A percentile compares a stretch with the other conserved stretches of the same genome.
These are phyloP conservation scores for Schrankia costaestrigalis DNA, from an alignment of 2,888 invertebrate species.

Conservation along the genomic window DNA sequence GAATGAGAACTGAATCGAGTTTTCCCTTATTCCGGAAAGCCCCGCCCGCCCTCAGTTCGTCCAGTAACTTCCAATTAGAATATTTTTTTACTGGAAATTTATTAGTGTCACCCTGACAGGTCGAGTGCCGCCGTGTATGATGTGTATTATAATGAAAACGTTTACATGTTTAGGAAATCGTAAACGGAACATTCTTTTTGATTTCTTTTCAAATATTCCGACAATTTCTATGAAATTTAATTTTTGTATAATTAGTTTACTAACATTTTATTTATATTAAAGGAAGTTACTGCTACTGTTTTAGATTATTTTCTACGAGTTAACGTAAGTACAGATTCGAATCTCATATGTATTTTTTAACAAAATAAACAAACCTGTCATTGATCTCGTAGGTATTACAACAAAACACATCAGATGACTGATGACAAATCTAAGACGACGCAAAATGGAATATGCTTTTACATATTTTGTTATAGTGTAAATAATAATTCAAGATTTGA, in stretches of 20 bases:
- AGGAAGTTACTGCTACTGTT: slow-evolving; percentile 15
- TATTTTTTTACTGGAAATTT: slow-evolving; percentile 48
- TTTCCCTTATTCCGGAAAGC: slow-evolving; percentile 60
- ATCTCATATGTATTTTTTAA: too few relatives aligned
- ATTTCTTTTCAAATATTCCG: slow-evolving; percentile 5
- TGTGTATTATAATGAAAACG: slow-evolving; percentile 23
- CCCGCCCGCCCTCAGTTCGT: slow-evolving; percentile 55
- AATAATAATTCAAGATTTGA: too few relatives aligned
- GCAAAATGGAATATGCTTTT: too few relatives aligned
- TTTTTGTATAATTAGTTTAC: slow-evolving; percentile 14
- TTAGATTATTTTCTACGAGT: too few relatives aligned
- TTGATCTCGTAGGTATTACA: too few relatives aligned
- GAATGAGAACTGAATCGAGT: slow-evolving; percentile 43
- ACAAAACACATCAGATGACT: too few relatives aligned
- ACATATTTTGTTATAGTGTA: too few relatives aligned
- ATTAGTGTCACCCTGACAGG: slow-evolving; percentile 40
- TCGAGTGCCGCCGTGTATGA: slow-evolving; percentile 28
- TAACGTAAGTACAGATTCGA: too few relatives aligned
- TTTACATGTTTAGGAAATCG: slow-evolving; percentile 16
- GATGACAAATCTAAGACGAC: too few relatives aligned
- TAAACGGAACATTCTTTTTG: slow-evolving; percentile 8
- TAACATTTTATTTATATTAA: slow-evolving; percentile 10
- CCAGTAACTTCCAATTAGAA: slow-evolving; percentile 52
- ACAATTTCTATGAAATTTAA: slow-evolving; percentile 9
- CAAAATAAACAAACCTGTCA: too few relatives aligned